Percentiles rank a stretch among this genome's conserved stretches.
Evolutionary conservation across 2,888 invertebrate species (phyloP).

Genomic region (Eupeodes latifasciatus): DNA sequence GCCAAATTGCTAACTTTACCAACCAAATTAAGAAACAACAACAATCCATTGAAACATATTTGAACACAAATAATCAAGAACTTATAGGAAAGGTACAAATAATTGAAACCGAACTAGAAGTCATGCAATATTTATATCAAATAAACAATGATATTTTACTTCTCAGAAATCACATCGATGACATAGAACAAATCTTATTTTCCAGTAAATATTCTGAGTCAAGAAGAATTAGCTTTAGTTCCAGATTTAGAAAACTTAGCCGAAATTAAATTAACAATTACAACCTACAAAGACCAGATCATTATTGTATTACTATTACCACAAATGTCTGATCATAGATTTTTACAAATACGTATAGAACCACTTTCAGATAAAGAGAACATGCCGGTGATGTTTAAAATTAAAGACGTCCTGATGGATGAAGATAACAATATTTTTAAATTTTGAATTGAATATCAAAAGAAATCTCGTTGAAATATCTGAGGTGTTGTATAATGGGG

Average conservation of each 20-base stretch:
- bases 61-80: no score
- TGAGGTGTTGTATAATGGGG: no score
- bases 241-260: no score
- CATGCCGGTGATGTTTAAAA: not conserved
- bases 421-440: not conserved
- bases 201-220: not conserved
- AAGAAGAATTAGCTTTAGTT: not conserved
- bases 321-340: not conserved
- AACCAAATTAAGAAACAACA: no score
- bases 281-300: not conserved
- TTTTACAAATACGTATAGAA: not conserved
- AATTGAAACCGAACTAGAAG: no score
- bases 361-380: not conserved
- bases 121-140: no score
- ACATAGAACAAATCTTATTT: no score
- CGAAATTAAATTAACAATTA: not conserved
- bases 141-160: no score
- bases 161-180: no score
- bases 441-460: not conserved
- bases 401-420: not conserved
- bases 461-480: not conserved
- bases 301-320: not conserved
- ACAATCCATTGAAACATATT: no score
- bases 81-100: no score
- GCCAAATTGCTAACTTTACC: no score